Base-by-base conservation (phyloP, 2,797 vertebrate genomes). In the Coregonus sp. region DNA sequence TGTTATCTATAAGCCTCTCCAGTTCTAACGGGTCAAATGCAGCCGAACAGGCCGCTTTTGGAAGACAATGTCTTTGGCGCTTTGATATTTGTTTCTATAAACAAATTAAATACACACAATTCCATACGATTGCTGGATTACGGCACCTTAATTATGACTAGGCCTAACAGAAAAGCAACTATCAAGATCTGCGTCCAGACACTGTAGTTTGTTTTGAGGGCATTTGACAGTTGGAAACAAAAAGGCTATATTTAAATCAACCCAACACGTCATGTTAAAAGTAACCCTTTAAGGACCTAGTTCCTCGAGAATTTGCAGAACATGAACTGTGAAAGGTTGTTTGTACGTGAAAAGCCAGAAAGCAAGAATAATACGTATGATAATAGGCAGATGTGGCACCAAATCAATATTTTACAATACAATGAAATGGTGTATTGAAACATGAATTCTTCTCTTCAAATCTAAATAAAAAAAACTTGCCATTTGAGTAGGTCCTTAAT, bases 281-380 rank as follows among this genome's bases (percentile, higher is more conserved):
- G 9, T 72, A 89, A 93, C 91, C 92, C 91, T 81, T 94, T 92
- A 92, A 94, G 90, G 92, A 94, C 90, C 88, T 75, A 79, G 29
- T 77, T 84, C 86, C 67, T 47, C 2, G 1, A 37, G n/a, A 18
- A 37, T 40, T 70, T 40, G 18, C 1, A 70, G 15, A 40, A 18
- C 35, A 37, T 70, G 67, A 73, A 31, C 25, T 31, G 25, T 52
- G 4, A 5, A 31, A 54, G 20, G 3, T 52, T 52, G 31, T 18
- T 31, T 16, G 51, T 4, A 63, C 6, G 18, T 63, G 5, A 29
- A 76, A 4, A 50, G 70, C 51, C 12, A 20, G 20, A 70, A 40
- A 29, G 37, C 18, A 40, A 72, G 5, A 37, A 33, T 33, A 66
- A 66, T 31, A 15, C 29, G 25, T 29, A 66, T 31, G 59, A 31